Evolutionary conservation across 2,113 vertebrate genomes (phyloP).

Genomic region (Steatornis caripensis): DNA sequence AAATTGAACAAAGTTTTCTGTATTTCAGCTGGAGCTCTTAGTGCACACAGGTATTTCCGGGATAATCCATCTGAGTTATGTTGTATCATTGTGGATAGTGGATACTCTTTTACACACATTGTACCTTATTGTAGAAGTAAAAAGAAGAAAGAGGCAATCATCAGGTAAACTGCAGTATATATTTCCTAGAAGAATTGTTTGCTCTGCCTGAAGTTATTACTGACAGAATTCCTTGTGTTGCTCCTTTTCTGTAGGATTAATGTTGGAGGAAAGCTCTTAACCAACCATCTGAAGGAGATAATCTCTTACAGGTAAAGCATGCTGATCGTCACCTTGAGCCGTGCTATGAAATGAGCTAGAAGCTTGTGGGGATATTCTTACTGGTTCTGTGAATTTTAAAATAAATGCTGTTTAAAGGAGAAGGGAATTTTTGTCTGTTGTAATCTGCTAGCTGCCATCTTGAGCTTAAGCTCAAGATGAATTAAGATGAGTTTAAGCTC

Average conservation of each 20-base stretch:
- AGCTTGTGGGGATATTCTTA: not conserved
- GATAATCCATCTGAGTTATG: conserved; percentile 88
- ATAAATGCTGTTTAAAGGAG: not conserved
- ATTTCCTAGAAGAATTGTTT: not conserved
- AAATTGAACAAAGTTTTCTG: not conserved
- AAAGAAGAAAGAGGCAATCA: conserved; percentile 94
- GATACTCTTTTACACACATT: conserved; percentile 97
- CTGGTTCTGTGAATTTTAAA: not conserved
- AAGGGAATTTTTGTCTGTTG: not conserved
- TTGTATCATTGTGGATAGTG: conserved; percentile 93
- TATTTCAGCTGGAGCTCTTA: conserved; percentile 87
- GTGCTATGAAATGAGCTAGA: not conserved
- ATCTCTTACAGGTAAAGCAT: conserved; percentile 91
- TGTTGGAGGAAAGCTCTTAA: conserved; percentile 95
- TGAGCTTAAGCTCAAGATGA: not conserved
- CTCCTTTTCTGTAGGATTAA: conserved; percentile 81
- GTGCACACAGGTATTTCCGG: conserved; percentile 89
- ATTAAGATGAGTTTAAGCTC: not conserved
- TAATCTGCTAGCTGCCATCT: not conserved
- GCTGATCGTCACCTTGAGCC: not conserved
- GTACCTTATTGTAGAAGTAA: conserved; percentile 92
- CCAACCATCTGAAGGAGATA: conserved; percentile 97
- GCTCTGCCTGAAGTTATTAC: not conserved
- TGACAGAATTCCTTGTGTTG: not conserved
- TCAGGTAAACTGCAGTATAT: conserved; percentile 77